phyloP scores from a whole-genome alignment of 1,140 invertebrate species.

The Drosophila ambigua region DNA sequence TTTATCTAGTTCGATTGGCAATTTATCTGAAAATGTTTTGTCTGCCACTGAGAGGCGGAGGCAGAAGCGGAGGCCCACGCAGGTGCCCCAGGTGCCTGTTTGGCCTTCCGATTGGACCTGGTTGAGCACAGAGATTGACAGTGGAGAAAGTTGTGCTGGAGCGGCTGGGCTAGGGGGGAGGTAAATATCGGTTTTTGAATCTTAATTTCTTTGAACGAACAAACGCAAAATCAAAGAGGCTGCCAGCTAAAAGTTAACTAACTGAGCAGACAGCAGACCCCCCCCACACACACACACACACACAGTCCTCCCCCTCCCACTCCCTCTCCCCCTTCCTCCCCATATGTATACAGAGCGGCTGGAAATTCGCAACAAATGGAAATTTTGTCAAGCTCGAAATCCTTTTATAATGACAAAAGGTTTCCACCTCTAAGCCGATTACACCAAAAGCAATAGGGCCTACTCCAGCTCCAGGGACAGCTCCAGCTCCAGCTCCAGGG shows the following conservation, averaged over 20 bases:
- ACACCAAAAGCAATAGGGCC: conserved; percentile 51
- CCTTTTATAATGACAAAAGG: conserved; percentile 82
- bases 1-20: conserved; percentile 81
- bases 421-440: conserved; percentile 82
- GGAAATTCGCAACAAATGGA: conserved; percentile 74
- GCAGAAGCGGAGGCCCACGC: too few species aligned
- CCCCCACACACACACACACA: background rate
- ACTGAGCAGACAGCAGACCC: conserved; percentile 11
- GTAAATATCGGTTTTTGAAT: conserved; percentile 76
- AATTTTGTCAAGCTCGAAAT: conserved; percentile 81
- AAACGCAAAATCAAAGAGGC: conserved; percentile 45
- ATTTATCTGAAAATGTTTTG: conserved; percentile 74
- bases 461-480: background rate
- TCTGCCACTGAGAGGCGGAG: conserved; percentile 1
- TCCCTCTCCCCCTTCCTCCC: too few species aligned
- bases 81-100: background rate
- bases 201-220: conserved; percentile 68
- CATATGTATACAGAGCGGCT: background rate
- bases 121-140: too few species aligned
- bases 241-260: conserved; percentile 69
- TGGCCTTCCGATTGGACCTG: conserved; percentile 59
- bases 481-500: background rate
- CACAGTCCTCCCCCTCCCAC: conserved; percentile 4
- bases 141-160: too few species aligned
- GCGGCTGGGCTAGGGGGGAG: conserved; percentile 14